Percentiles rank a stretch among this genome's conserved stretches.
phyloP scores from a whole-genome alignment of 1,140 invertebrate genomes.

The Lasioglossum albipes region DNA sequence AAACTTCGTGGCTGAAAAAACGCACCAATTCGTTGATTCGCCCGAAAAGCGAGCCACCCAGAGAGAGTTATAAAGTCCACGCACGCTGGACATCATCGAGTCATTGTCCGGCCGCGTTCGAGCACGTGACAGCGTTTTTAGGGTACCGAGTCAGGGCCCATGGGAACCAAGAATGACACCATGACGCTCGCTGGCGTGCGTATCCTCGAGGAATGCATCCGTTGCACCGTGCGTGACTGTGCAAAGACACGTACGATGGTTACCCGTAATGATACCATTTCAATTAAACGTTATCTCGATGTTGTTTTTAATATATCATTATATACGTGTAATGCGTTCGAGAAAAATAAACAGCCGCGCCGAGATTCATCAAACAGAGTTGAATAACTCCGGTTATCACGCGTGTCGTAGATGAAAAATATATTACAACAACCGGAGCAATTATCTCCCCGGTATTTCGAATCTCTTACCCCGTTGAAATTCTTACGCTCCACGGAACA shows the following conservation, averaged over 20 bases:
- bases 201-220: slow-evolving; percentile 34
- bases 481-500: too few species aligned
- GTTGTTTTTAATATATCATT: neutral
- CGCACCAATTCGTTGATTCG: too few species aligned
- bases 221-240: slow-evolving; percentile 32
- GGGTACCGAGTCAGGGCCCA: slow-evolving; percentile 21
- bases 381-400: too few species aligned
- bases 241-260: slow-evolving; percentile 12
- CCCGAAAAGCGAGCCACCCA: neutral
- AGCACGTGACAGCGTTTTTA: slow-evolving; percentile 40
- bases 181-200: slow-evolving; percentile 22
- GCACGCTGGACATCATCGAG: slow-evolving; percentile 19
- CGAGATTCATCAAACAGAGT: too few species aligned
- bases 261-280: neutral
- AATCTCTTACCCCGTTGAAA: too few species aligned
- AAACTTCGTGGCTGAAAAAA: too few species aligned
- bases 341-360: too few species aligned
- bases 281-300: neutral
- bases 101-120: slow-evolving; percentile 35
- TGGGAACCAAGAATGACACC: slow-evolving; percentile 32
- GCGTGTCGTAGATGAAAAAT: too few species aligned
- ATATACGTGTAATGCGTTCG: too few species aligned
- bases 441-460: too few species aligned
- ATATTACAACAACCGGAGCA: too few species aligned
- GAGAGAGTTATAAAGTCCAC: neutral